Evolutionary conservation across 2,113 vertebrate species (phyloP).

Genomic region (Macrotis lagotis): DNA sequence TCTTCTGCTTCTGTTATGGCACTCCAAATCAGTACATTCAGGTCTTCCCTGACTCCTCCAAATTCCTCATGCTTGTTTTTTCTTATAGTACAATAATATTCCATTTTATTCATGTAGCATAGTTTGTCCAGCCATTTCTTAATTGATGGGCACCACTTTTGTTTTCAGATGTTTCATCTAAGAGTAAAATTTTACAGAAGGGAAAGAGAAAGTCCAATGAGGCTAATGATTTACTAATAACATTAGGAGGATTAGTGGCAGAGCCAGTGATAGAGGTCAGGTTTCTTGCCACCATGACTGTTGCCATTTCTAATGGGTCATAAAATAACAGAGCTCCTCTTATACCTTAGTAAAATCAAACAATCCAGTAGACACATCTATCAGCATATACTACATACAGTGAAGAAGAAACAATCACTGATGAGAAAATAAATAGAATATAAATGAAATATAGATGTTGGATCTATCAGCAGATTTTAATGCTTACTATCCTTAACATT

Average conservation of each 20-base stretch:
- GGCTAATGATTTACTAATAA: neutral
- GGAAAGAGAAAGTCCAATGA: neutral
- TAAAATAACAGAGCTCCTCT: neutral
- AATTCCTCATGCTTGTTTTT: neutral
- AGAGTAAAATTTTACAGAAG: neutral
- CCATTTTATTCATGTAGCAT: neutral
- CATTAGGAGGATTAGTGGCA: neutral
- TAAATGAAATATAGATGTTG: neutral
- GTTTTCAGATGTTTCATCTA: neutral
- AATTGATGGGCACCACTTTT: neutral
- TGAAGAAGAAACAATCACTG: neutral
- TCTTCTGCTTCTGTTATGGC: neutral
- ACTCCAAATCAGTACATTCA: neutral
- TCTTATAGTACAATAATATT: neutral
- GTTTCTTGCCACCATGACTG: neutral
- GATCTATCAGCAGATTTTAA: neutral
- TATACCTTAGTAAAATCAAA: neutral
- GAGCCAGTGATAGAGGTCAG: neutral
- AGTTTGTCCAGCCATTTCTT: neutral
- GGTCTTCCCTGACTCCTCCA: neutral
- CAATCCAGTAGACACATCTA: neutral
- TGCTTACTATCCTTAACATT: neutral
- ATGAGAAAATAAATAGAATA: neutral
- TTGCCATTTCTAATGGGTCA: neutral
- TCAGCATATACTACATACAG: neutral